These are phyloP conservation scores for Andrena chrysosceles DNA, from an alignment of 2,888 invertebrate species.

Conservation along the genomic window DNA sequence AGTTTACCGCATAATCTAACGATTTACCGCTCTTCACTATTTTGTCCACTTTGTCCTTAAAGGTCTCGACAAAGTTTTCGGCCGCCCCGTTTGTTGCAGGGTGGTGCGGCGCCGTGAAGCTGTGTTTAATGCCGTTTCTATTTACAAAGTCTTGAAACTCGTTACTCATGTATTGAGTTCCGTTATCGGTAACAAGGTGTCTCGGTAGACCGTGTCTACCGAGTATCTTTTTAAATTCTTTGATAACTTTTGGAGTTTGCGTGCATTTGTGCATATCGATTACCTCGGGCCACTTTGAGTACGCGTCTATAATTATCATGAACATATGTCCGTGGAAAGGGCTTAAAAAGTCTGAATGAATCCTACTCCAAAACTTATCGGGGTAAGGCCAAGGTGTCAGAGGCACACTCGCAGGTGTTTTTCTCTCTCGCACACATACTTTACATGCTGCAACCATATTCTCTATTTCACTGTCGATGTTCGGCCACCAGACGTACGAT, in stretches of 20 bases:
- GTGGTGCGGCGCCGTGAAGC: not conserved
- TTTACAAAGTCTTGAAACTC: not conserved
- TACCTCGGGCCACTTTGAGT: not conserved
- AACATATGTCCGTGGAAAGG: not conserved
- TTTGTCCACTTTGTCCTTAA: constrained; percentile 12
- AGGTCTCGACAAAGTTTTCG: not conserved
- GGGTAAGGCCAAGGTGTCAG: not conserved
- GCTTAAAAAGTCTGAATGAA: not conserved
- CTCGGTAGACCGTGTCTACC: not conserved
- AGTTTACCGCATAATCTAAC: not conserved
- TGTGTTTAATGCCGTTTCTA: not conserved
- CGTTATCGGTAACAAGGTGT: not conserved
- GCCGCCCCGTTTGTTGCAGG: not conserved
- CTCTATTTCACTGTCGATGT: not conserved
- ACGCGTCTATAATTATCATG: not conserved
- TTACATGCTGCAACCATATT: not conserved
- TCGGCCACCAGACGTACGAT: not conserved
- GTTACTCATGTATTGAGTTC: not conserved
- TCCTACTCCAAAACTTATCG: not conserved
- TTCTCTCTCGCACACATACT: not conserved
- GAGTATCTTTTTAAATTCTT: not conserved
- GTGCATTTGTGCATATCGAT: not conserved
- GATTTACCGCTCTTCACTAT: not conserved
- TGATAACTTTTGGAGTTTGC: not conserved
- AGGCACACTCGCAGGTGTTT: not conserved